Conservation (phyloP, 1,140 invertebrate genomes). For the Sitobion miscanthi region DNA sequence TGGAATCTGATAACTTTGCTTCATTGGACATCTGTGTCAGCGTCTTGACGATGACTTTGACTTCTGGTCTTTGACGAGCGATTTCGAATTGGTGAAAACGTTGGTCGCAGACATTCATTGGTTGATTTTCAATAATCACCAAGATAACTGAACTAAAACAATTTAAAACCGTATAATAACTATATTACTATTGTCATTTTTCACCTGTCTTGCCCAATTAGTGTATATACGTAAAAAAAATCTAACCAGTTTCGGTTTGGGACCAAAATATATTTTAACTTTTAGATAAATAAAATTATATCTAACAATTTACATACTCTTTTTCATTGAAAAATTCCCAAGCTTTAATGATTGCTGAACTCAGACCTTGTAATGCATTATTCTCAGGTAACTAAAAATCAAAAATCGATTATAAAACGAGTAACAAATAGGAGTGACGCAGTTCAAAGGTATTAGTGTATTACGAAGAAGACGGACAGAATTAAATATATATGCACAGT, state of each 20-base stretch:
- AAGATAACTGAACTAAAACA: constrained; percentile 74
- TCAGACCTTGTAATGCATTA: constrained; percentile 73
- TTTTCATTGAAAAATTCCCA: constrained; percentile 77
- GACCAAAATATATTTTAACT: background rate
- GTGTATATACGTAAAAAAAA: background rate
- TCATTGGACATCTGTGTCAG: constrained; percentile 70
- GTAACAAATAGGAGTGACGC: background rate
- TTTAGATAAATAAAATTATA: background rate
- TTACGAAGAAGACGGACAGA: too few relatives aligned
- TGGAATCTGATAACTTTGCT: constrained; percentile 68
- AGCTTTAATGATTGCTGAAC: constrained; percentile 76
- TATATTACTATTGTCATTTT: background rate
- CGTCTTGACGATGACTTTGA: constrained; percentile 75
- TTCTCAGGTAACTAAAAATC: constrained; percentile 79
- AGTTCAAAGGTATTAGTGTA: too few relatives aligned
- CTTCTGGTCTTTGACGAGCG: constrained; percentile 71
- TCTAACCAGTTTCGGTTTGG: background rate
- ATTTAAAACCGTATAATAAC: background rate
- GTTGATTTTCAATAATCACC: constrained; percentile 88
- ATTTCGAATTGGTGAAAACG: constrained; percentile 89
- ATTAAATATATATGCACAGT: too few relatives aligned
- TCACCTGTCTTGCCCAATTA: background rate
- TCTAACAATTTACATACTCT: constrained; percentile 63
- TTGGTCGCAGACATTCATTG: constrained; percentile 88
- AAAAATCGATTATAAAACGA: constrained; percentile 27